Conservation (phyloP, 92 coral and sea anemone genomes). For the Zoanthus sansibaricus region DNA sequence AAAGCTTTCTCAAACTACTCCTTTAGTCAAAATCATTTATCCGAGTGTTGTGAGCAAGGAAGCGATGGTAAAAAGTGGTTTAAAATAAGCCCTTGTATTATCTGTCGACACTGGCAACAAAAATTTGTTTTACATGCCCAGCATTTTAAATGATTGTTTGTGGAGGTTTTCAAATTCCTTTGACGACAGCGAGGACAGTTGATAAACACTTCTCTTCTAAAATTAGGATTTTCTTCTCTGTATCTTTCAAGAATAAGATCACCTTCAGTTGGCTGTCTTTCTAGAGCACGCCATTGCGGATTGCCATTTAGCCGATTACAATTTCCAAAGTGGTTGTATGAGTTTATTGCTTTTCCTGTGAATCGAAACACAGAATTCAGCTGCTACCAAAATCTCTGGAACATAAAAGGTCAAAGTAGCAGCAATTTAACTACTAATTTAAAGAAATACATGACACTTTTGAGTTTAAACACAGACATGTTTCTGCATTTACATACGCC, state of each 20-base stretch:
- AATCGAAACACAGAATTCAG: background rate
- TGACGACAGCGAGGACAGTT: constrained; percentile 89
- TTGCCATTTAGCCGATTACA: background rate
- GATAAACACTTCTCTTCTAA: constrained; percentile 39
- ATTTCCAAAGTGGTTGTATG: constrained; percentile 75
- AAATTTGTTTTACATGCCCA: constrained; percentile 93
- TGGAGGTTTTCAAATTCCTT: constrained; percentile 77
- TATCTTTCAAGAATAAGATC: constrained; percentile 60
- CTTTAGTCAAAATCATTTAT: constrained; percentile 1
- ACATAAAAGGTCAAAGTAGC: no score
- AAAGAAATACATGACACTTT: no score
- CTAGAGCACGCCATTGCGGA: constrained; percentile 1
- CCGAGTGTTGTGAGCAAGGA: constrained; percentile 88
- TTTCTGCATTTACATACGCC: no score
- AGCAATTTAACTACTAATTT: no score
- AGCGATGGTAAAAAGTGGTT: constrained; percentile 71
- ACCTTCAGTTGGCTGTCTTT: constrained; percentile 71
- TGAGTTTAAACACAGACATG: no score
- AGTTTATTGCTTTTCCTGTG: constrained; percentile 72
- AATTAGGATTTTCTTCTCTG: constrained; percentile 56
- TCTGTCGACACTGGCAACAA: constrained; percentile 89
- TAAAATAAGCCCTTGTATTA: constrained; percentile 59
- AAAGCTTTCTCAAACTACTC: no score
- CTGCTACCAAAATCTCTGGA: no score
- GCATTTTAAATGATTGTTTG: constrained; percentile 83